These are phyloP conservation scores for Anas bernieri DNA, from an alignment of 2,797 vertebrate species.

Conservation along the genomic window DNA sequence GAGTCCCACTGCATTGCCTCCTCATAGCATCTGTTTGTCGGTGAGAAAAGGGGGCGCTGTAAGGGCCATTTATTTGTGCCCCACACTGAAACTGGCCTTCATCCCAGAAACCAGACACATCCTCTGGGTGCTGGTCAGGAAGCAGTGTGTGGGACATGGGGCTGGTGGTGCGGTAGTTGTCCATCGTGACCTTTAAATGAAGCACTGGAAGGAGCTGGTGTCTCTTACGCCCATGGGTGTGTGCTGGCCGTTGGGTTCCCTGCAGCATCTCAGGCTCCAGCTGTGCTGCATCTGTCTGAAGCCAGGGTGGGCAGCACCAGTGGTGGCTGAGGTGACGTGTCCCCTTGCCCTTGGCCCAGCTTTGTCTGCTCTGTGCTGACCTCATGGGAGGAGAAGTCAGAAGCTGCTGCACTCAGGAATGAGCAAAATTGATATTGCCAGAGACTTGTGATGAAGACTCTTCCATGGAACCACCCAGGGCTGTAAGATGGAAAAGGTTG, in stretches of 20 bases:
- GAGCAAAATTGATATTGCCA: not conserved
- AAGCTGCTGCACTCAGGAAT: not conserved
- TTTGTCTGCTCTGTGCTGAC: not conserved
- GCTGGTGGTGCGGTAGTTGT: not conserved
- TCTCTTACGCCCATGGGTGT: fast-evolving
- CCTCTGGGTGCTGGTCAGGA: not conserved
- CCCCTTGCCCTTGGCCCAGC: not conserved
- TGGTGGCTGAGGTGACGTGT: fast-evolving
- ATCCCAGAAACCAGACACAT: not conserved
- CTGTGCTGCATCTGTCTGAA: not conserved
- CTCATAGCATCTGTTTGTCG: not conserved
- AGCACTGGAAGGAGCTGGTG: not conserved
- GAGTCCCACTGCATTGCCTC: not conserved
- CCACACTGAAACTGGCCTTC: constrained; percentile 17
- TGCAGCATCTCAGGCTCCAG: not conserved
- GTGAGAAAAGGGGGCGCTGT: not conserved
- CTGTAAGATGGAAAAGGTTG: not conserved
- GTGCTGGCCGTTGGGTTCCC: not conserved
- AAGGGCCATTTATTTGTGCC: not conserved
- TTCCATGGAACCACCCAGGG: not conserved
- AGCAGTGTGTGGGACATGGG: not conserved
- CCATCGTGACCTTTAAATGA: not conserved
- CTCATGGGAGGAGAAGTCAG: not conserved
- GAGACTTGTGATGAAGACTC: not conserved
- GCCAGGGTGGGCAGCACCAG: not conserved